Evolutionary conservation across 2,888 invertebrate species (phyloP).

Genomic region (Lasius platythorax): DNA sequence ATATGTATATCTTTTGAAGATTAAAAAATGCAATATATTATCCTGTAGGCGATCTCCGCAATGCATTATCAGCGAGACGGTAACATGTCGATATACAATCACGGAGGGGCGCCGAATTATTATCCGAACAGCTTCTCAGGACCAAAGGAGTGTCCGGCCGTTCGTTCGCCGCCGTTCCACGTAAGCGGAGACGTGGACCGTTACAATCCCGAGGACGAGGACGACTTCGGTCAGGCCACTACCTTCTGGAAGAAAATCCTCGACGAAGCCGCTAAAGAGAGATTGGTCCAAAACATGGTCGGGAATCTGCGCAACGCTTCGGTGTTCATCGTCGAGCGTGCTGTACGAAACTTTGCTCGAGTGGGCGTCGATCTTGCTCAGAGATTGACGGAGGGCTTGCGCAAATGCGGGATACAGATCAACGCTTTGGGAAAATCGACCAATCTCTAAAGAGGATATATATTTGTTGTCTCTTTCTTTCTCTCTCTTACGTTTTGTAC

Average conservation of each 20-base stretch:
- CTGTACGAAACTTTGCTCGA: constrained; percentile 93
- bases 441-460: constrained; percentile 73
- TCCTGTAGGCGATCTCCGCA: constrained; percentile 86
- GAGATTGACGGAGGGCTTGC: constrained; percentile 90
- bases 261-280: constrained; percentile 90
- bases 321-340: constrained; percentile 95
- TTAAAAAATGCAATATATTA: not conserved
- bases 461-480: not conserved
- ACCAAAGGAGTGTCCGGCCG: constrained; percentile 91
- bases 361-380: constrained; percentile 93
- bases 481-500: not conserved
- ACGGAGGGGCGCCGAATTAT: constrained; percentile 97
- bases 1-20: not conserved
- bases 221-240: constrained; percentile 95
- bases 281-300: constrained; percentile 93
- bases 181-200: constrained; percentile 93
- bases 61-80: constrained; percentile 97
- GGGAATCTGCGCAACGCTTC: constrained; percentile 92
- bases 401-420: constrained; percentile 84
- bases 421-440: constrained; percentile 80
- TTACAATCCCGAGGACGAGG: constrained; percentile 94
- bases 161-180: constrained; percentile 88
- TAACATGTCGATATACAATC: constrained; percentile 91
- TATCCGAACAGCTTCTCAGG: constrained; percentile 98
- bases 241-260: constrained; percentile 94